Evolutionary conservation across 2,113 vertebrate species (phyloP).

Genomic region (Corythornis vintsioides): DNA sequence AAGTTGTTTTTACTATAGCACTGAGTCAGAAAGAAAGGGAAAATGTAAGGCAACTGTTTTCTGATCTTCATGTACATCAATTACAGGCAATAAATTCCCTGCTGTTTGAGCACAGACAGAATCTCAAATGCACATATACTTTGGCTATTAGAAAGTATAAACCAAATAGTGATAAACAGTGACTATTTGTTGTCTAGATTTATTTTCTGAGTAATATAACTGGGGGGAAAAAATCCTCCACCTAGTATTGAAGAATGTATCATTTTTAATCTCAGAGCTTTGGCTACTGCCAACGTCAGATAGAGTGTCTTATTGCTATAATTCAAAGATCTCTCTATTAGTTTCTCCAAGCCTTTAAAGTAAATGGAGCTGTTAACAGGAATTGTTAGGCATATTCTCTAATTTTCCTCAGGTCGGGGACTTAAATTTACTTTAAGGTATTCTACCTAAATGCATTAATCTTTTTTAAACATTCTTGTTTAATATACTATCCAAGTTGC

Average conservation of each 20-base stretch:
- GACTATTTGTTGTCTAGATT: constrained; percentile 80
- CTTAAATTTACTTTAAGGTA: constrained; percentile 72
- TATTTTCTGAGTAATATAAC: constrained; percentile 77
- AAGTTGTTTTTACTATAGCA: constrained; percentile 31
- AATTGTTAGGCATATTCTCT: constrained; percentile 69
- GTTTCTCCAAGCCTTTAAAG: constrained; percentile 79
- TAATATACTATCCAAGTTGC: not conserved
- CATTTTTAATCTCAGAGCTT: constrained; percentile 81
- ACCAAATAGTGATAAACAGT: constrained; percentile 75
- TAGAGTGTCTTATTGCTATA: constrained; percentile 78
- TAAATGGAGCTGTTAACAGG: constrained; percentile 72
- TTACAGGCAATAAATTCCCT: constrained; percentile 74
- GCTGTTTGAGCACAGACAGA: constrained; percentile 68
- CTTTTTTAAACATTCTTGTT: constrained; percentile 46
- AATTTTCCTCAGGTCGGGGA: constrained; percentile 65
- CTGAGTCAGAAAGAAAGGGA: constrained; percentile 54
- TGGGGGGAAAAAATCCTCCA: constrained; percentile 39
- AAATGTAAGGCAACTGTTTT: constrained; percentile 71
- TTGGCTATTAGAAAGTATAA: constrained; percentile 79
- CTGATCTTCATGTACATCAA: constrained; percentile 69
- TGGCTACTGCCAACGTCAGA: constrained; percentile 77
- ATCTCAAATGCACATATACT: constrained; percentile 75
- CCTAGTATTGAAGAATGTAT: constrained; percentile 76
- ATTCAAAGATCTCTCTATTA: constrained; percentile 83
- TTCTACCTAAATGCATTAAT: constrained; percentile 73